Evolutionary conservation across 2,113 vertebrate genomes (phyloP).

Genomic region (Probosciger aterrimus): DNA sequence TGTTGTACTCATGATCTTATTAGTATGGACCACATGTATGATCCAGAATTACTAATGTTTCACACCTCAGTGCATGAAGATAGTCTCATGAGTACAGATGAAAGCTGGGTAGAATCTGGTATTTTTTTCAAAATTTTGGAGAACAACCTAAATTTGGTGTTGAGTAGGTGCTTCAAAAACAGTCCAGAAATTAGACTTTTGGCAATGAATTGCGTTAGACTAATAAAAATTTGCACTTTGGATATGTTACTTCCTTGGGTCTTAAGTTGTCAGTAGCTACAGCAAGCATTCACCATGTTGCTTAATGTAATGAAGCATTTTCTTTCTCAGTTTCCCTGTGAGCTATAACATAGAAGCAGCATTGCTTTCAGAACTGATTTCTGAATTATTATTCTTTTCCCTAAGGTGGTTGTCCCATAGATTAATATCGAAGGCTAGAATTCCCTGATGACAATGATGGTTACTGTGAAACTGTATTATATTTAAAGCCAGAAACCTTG

Average conservation of each 20-base stretch:
- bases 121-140: neutral
- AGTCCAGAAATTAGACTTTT: neutral
- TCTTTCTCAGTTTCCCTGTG: neutral
- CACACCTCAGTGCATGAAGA: neutral
- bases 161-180: neutral
- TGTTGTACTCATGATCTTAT: neutral
- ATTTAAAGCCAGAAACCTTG: neutral
- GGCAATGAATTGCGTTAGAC: neutral
- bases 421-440: neutral
- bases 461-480: neutral
- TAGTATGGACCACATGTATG: rapidly evolving
- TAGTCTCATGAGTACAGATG: neutral
- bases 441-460: neutral
- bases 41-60: neutral
- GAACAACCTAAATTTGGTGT: neutral
- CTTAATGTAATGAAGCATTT: neutral
- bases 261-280: neutral
- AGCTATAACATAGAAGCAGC: neutral
- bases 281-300: neutral
- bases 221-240: neutral
- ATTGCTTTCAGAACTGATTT: neutral
- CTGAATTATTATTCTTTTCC: neutral
- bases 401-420: neutral
- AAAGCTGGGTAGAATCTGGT: neutral
- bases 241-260: neutral